Base-by-base conservation (phyloP, 2,888 invertebrate genomes). In the Pardosa pseudoannulata region DNA sequence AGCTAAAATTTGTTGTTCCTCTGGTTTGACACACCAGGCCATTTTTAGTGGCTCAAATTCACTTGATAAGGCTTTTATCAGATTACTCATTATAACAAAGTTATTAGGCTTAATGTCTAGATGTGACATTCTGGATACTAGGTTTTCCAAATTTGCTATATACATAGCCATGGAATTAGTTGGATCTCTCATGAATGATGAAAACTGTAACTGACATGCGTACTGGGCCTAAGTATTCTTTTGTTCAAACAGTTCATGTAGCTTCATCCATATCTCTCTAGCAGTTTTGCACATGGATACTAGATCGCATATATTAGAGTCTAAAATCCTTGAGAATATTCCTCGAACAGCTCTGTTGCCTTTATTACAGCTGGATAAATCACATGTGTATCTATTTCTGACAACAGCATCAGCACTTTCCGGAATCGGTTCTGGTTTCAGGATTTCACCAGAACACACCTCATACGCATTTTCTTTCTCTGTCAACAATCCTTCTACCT, bases 31-130 rank as follows among this genome's bases (percentile, higher is more conserved):
- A 36, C 23, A 68, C 68, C 36, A 68, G 19, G 68, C 29, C 39
- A 32, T 32, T 68, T 68, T 68, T 29, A 19, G 1, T 32, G 39
- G 36, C 19, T 68, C 68, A 39, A 68, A 68, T 9, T 68, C 39
- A 68, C 36, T 68, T 23, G 36, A 6, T 36, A 31, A 23, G 7
- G 39, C n/a, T 65, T 29, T 6, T 29, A 29, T 29, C 2, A 65
- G 65, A 3, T 68, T 68, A n/a, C 3, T 32, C 39, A 36, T 68
- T 19, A 68, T 2, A n/a, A 68, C 36, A 67, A 29, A 31, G 32
- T 68, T 23, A 68, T 36, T 68, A 13, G 23, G 68, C 19, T 68
- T 68, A 0, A 36, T 68, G 39, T 32, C 32, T 36, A 68, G 19
- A n/a, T 65, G 29, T 16, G 6, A 7, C 65, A 32, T 36, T 11